Evolutionary conservation across 2,797 vertebrate genomes (phyloP), one percentile per base, ranked within the genome.

Genomic region (Muscicapa comitata): DNA sequence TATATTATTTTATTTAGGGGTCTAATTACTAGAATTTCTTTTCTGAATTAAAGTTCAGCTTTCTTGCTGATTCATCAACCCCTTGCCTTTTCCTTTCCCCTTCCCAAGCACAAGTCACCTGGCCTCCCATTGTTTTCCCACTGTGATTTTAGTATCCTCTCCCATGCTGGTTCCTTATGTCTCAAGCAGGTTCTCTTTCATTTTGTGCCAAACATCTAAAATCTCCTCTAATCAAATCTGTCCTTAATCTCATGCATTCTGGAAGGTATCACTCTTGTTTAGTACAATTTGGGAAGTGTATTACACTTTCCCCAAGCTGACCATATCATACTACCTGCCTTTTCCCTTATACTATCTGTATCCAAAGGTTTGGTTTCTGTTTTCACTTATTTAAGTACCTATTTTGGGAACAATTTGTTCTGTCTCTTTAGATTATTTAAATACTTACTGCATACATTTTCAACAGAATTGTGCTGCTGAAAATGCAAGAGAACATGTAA

Each of bases 131-230:
- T 88, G 57, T 54, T 86, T 88, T 75, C 95, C 86, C 40, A 54
- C 88, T 96, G 86, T 62, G 90, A 93, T 76, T 65, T 77, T 28
- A 2, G 68, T 13, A 92, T 94, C 86, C 95, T 95, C 90, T 90
- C 84, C 66, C 95, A 86, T 86, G 94, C 94, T 96, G 94, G 5
- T 14, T 88, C 93, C 91, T 96, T 93, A 86, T 94, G 91, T 62
- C 66, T 83, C 66, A 59, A 67, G 43, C 72, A 76, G 40, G 47
- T 33, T 76, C 43, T 21, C 23, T 47, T 66, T 33, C 29, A 21
- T 55, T 80, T 51, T 55, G 54, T 90, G 93, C 86, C 95, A 96
- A 86, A 88, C 50, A 62, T n/a, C 43, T 55, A 15, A 86, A 75
- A 25, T 47, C 42, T 86, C 54, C 23, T 57, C 63, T 57, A 59